A percentile compares a stretch with the other conserved stretches of the same genome.
Conservation (phyloP, 2,888 invertebrate genomes). For the Drymonia ruficornis region DNA sequence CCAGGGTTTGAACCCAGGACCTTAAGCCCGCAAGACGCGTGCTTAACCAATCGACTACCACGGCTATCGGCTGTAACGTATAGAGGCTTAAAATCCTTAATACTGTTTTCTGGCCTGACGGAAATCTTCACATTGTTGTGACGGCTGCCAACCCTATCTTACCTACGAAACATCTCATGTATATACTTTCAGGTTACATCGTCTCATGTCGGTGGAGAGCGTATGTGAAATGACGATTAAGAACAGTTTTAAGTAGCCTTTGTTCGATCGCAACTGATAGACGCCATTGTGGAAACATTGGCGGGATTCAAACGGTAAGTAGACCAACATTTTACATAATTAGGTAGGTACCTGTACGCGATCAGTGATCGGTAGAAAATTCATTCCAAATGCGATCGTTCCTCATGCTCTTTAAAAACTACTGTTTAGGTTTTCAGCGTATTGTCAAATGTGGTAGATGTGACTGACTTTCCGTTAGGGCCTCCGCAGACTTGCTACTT, state of each 20-base stretch:
- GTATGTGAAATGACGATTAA: slow-evolving; percentile 84
- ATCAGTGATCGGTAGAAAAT: neutral
- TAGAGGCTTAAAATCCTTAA: too few species aligned
- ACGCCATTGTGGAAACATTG: slow-evolving; percentile 64
- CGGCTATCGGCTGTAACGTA: too few species aligned
- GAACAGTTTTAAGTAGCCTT: slow-evolving; percentile 83
- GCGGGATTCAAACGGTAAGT: slow-evolving; percentile 52
- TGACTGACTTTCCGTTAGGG: too few species aligned
- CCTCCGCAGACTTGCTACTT: too few species aligned
- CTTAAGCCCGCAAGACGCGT: too few species aligned
- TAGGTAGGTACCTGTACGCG: too few species aligned
- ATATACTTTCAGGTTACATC: slow-evolving; percentile 62
- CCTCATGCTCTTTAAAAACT: too few species aligned
- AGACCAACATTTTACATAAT: slow-evolving; percentile 5
- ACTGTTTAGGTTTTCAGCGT: too few species aligned
- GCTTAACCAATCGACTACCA: too few species aligned
- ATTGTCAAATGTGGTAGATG: too few species aligned
- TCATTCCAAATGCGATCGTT: neutral
- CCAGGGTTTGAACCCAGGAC: too few species aligned
- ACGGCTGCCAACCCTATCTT: slow-evolving; percentile 26
- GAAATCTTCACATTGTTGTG: neutral
- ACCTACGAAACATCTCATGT: slow-evolving; percentile 27
- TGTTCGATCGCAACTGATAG: slow-evolving; percentile 75
- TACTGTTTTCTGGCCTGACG: neutral
- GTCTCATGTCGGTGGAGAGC: slow-evolving; percentile 68